phyloP scores from a whole-genome alignment of 2,113 vertebrate species.

The Excalfactoria chinensis region DNA sequence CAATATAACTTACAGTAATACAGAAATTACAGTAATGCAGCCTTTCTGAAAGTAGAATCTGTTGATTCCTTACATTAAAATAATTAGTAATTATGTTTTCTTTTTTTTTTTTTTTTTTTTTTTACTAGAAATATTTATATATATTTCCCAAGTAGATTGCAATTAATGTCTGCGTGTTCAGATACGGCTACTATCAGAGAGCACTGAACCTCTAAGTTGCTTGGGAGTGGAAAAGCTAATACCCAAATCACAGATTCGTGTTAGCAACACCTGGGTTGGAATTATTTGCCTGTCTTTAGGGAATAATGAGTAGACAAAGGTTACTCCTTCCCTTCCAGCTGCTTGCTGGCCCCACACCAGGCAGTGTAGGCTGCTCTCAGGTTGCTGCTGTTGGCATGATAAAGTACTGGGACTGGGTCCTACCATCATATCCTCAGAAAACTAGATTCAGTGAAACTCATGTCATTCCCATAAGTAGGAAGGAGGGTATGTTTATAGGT shows the following conservation, averaged over 20 bases:
- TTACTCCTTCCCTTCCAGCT: background rate
- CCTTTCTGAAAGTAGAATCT: slow-evolving; percentile 5
- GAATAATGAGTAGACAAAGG: background rate
- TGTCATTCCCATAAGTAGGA: background rate
- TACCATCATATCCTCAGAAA: background rate
- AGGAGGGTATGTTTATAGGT: background rate
- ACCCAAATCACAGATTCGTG: background rate
- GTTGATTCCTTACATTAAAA: slow-evolving; percentile 19
- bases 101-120: slow-evolving; percentile 23
- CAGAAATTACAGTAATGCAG: background rate
- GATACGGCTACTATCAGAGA: background rate
- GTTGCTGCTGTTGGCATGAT: background rate
- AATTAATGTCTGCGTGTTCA: background rate
- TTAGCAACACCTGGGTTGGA: background rate
- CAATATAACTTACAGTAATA: background rate
- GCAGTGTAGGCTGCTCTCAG: background rate
- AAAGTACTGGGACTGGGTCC: background rate
- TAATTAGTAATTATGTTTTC: slow-evolving; percentile 15
- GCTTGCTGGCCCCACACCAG: background rate
- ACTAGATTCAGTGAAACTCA: background rate
- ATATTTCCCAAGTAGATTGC: background rate
- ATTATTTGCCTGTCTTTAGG: background rate
- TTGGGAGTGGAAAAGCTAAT: slow-evolving; percentile 1
- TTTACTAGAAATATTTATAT: background rate
- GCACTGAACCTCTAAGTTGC: background rate